Evolutionary conservation across 1,140 invertebrate genomes (phyloP), one percentile per base, ranked within the genome.

Genomic region (Ylistrum balloti): DNA sequence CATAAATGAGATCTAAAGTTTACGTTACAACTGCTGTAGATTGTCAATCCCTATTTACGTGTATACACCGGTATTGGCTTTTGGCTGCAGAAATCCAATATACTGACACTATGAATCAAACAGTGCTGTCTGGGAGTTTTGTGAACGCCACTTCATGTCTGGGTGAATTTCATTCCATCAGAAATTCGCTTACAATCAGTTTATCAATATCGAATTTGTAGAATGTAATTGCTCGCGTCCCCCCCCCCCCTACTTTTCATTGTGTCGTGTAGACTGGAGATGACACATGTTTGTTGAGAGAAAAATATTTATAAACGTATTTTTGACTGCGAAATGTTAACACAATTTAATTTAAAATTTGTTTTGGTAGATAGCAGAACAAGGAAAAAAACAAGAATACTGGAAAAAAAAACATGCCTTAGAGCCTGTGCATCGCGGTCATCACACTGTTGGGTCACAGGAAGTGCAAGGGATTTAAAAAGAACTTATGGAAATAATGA

Each of bases 141-240:
- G 28, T n/a, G 3, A 28, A 74, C 56, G 0, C 56, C 28, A 28
- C 56, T 28, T 1, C 56, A 3, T 11, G 56, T 74, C 56, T 74
- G 7, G 2, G 5, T n/a, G 56, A 74, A 17, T 74, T 45, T 9
- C 41, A 45, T 45, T 17, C 56, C n/a, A 74, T 74, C 56, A 74
- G 20, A 28, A 74, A 15, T 20, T 15, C 17, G 5, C 22, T 74
- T 28, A 74, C 56, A 74, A n/a, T 28, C 56, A 28, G 22, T 28
- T 48, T 74, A 74, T 74, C 56, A 28, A 74, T 74, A 74, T 74
- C 56, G 28, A 74, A 74, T 74, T 74, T 74, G 56, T 74, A 74
- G 9, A 74, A 74, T 74, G 56, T 74, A 74, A 74, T 74, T 74
- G n/a, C 22, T 74, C 28, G 22, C 22, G 56, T 1, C 28, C 13